phyloP scores from a whole-genome alignment of 1,140 invertebrate species.

The Thereuonema tuberculata region DNA sequence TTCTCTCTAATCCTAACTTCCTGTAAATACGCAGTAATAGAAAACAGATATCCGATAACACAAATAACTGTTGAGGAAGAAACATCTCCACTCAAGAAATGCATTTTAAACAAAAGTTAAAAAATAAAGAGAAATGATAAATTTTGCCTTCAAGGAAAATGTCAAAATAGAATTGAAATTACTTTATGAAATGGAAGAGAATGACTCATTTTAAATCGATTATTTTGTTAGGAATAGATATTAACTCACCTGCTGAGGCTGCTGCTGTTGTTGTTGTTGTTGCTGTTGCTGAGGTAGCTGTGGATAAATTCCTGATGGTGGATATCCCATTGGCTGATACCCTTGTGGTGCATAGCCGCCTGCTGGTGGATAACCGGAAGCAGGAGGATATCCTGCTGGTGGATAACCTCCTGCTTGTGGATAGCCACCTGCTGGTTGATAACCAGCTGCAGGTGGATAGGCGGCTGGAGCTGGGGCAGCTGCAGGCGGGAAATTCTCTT shows the following conservation, averaged over 20 bases:
- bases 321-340: too few relatives aligned
- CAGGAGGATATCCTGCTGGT: background rate
- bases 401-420: too few relatives aligned
- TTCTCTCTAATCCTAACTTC: too few relatives aligned
- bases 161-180: background rate
- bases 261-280: too few relatives aligned
- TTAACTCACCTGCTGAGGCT: background rate
- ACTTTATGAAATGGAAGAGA: background rate
- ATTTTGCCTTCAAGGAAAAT: background rate
- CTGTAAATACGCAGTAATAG: too few relatives aligned
- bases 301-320: background rate
- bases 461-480: too few relatives aligned
- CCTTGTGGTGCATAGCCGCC: background rate
- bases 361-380: background rate
- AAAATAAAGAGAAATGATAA: background rate
- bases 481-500: too few relatives aligned
- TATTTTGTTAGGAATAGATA: background rate
- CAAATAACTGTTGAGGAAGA: too few relatives aligned
- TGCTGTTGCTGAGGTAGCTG: background rate
- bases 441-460: too few relatives aligned
- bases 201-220: background rate
- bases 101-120: background rate
- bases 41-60: too few relatives aligned
- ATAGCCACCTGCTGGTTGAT: too few relatives aligned
- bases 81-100: too few relatives aligned